These are phyloP conservation scores for Lithophane ornitopus DNA, from an alignment of 2,888 invertebrate species.

Conservation along the genomic window DNA sequence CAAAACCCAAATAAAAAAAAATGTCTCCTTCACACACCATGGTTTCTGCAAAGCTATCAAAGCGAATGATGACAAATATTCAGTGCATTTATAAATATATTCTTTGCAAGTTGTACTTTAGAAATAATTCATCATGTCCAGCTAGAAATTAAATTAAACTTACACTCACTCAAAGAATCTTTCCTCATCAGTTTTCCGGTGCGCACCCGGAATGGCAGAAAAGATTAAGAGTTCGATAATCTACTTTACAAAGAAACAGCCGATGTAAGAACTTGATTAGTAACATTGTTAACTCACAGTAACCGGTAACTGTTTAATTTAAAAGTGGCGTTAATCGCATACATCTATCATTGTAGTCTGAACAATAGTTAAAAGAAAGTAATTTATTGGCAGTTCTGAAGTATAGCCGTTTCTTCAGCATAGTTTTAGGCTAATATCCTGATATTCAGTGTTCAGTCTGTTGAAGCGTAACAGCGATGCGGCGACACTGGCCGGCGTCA, in stretches of 20 bases:
- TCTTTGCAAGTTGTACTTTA: not conserved
- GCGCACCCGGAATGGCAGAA: constrained; percentile 45
- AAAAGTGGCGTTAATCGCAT: constrained; percentile 43
- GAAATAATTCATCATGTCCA: not conserved
- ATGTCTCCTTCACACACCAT: too few species aligned
- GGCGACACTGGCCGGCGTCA: constrained; percentile 56
- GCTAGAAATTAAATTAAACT: constrained; percentile 12
- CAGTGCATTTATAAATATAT: not conserved
- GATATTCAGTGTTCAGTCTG: constrained; percentile 52
- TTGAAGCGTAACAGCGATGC: constrained; percentile 64
- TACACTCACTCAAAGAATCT: not conserved
- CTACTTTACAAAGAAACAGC: constrained; percentile 53
- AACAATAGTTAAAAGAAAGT: constrained; percentile 63
- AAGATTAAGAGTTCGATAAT: constrained; percentile 59
- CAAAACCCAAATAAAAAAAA: not conserved
- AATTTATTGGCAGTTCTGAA: constrained; percentile 48
- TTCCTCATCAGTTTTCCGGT: constrained; percentile 58
- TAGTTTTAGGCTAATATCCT: constrained; percentile 52
- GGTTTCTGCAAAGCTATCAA: not conserved
- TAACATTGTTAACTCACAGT: constrained; percentile 54
- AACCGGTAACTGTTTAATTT: constrained; percentile 35
- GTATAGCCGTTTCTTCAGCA: constrained; percentile 38
- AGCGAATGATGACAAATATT: not conserved
- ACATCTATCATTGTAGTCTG: constrained; percentile 54
- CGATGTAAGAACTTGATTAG: constrained; percentile 60